Percentiles rank a stretch among this genome's conserved stretches.
phyloP scores from a whole-genome alignment of 1,140 invertebrate genomes.

The Dreissena polymorpha region DNA sequence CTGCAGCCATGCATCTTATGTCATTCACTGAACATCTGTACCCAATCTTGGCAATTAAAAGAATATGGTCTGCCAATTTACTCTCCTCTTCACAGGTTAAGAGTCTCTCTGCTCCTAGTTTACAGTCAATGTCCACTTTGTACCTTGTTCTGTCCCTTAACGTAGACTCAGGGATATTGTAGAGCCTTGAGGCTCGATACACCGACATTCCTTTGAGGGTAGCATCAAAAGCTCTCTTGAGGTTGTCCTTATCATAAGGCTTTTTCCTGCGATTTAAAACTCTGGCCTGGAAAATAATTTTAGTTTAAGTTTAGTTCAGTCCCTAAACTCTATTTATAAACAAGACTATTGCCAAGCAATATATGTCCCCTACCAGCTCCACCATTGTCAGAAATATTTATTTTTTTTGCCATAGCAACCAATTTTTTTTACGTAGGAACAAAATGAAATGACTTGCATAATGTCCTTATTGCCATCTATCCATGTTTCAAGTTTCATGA shows the following conservation, averaged over 20 bases:
- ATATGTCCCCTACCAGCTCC: no score
- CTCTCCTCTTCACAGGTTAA: constrained; percentile 26
- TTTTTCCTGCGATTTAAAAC: neutral
- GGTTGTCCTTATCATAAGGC: constrained; percentile 17
- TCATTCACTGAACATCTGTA: constrained; percentile 27
- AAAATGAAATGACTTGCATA: no score
- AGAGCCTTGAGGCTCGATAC: constrained; percentile 26
- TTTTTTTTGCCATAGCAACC: no score
- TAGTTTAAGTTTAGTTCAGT: no score
- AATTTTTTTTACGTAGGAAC: no score
- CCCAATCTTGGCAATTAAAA: constrained; percentile 37
- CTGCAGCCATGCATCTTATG: constrained; percentile 14
- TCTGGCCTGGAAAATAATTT: no score
- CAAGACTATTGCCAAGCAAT: no score
- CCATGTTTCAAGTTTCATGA: no score
- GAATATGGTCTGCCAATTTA: constrained; percentile 22
- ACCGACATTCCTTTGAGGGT: constrained; percentile 37
- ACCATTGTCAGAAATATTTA: no score
- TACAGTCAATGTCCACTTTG: constrained; percentile 36
- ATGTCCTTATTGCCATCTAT: no score
- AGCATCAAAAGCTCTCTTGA: constrained; percentile 20
- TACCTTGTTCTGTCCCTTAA: constrained; percentile 42
- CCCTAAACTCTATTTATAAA: no score
- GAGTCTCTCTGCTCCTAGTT: constrained; percentile 4
- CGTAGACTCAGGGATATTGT: constrained; percentile 38